Conservation (phyloP, 2,113 vertebrate genomes). For the Ovibos moschatus region DNA sequence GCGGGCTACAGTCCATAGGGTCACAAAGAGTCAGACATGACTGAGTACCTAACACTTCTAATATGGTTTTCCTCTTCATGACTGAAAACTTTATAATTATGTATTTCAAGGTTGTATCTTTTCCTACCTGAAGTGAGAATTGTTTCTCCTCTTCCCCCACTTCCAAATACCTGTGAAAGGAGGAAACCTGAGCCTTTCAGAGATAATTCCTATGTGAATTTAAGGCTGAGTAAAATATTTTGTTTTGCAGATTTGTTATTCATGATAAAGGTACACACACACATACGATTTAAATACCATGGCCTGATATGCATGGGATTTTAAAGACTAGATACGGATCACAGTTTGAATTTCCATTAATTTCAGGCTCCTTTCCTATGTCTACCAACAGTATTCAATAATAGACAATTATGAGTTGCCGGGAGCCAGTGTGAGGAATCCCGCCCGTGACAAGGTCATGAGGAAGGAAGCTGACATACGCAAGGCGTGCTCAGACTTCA, state of each 20-base stretch:
- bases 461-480: too few relatives aligned
- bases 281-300: background rate
- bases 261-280: background rate
- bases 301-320: background rate
- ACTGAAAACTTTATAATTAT: background rate
- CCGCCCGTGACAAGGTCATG: too few relatives aligned
- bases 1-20: background rate
- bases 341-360: background rate
- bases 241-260: background rate
- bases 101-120: background rate
- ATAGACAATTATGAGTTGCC: background rate
- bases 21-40: background rate
- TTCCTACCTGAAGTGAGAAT: background rate
- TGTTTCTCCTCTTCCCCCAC: background rate
- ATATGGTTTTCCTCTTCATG: background rate
- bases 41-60: background rate
- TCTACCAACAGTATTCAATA: background rate
- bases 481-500: too few relatives aligned
- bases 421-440: too few relatives aligned
- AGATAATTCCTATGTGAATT: background rate
- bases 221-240: background rate
- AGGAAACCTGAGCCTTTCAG: background rate
- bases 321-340: background rate
- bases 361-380: background rate
- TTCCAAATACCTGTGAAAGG: background rate